Conservation (phyloP, 2,797 vertebrate species). For the Crypturellus tataupa region DNA sequence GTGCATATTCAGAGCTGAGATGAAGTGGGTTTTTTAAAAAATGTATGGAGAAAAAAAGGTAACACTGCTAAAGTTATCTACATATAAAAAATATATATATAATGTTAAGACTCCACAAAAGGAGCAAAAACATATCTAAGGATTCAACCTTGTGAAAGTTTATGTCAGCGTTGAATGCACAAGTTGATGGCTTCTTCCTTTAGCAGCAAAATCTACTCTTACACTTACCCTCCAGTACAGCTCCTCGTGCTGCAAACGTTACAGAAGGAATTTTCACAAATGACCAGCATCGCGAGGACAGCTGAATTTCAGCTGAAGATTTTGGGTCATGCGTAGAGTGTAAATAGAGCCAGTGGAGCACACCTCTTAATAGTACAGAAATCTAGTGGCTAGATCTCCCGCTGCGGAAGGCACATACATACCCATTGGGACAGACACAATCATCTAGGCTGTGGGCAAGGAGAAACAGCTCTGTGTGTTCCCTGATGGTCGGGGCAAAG, state of each 20-base stretch:
- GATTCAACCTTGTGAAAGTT: constrained; percentile 46
- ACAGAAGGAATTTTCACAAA: background rate
- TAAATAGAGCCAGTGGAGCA: constrained; percentile 25
- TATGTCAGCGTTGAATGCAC: constrained; percentile 3
- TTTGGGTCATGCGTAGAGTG: background rate
- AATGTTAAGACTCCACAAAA: constrained; percentile 73
- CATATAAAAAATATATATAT: background rate
- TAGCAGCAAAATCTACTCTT: constrained; percentile 61
- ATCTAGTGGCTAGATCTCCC: background rate
- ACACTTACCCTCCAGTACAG: background rate
- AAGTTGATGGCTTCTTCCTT: constrained; percentile 77
- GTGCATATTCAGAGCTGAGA: background rate
- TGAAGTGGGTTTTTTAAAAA: background rate
- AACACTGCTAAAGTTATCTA: constrained; percentile 30
- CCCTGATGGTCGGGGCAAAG: background rate
- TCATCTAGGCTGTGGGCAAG: background rate
- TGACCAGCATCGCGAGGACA: background rate
- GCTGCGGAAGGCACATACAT: constrained; percentile 44
- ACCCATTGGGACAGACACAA: constrained; percentile 30
- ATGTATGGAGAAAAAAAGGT: background rate
- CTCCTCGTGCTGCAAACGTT: background rate
- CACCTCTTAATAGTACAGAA: background rate
- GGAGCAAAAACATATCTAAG: constrained; percentile 65
- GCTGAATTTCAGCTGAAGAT: background rate
- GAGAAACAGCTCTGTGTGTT: fast-evolving